Conservation (phyloP, 2,888 invertebrate genomes). For the Acrobasis consociella region DNA sequence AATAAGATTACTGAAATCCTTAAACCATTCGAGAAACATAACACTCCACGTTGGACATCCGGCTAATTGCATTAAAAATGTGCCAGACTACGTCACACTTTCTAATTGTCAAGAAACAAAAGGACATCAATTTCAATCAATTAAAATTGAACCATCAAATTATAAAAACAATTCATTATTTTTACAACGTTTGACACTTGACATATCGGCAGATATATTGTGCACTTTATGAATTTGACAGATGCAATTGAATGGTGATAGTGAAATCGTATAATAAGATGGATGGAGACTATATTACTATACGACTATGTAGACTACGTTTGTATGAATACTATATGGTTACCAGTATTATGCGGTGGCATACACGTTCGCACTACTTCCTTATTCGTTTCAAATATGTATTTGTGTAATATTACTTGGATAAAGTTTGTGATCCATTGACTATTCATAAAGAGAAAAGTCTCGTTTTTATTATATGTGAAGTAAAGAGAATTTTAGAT, state of each 20-base stretch:
- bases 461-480: too few species aligned
- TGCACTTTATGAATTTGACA: background rate
- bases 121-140: too few species aligned
- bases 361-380: background rate
- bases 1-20: too few species aligned
- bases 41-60: too few species aligned
- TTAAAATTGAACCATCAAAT: background rate
- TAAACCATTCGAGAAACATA: too few species aligned
- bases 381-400: constrained; percentile 1
- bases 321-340: background rate
- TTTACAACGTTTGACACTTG: background rate
- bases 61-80: too few species aligned
- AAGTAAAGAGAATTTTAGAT: too few species aligned
- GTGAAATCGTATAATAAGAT: constrained; percentile 10
- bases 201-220: background rate
- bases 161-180: constrained; percentile 1
- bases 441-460: background rate
- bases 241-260: constrained; percentile 1
- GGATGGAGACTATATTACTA: too few species aligned
- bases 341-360: background rate
- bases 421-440: background rate
- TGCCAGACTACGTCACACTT: too few species aligned
- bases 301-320: background rate
- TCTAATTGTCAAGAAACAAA: too few species aligned
- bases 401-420: constrained; percentile 2